Base-by-base conservation (phyloP, 1,140 invertebrate genomes). In the Bombus affinis region DNA sequence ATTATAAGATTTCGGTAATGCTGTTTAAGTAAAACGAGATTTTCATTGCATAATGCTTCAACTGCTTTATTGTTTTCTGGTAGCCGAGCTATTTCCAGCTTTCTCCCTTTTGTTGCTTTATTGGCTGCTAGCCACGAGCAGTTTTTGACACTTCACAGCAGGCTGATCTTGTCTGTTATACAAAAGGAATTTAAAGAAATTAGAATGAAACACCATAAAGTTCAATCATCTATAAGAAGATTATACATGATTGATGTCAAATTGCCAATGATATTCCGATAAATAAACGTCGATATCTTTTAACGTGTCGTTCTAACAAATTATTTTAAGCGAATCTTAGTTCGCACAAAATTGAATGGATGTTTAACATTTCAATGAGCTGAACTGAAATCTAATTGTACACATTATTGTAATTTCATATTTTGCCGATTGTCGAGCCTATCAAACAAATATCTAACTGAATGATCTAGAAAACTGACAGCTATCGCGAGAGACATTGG, bases 71-170 rank as follows among this genome's bases (percentile, higher is more conserved):
- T 80, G 44, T 80, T 80, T 70, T 44, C 53, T 53, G 65, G 18
- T 70, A 37, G 32, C 35, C 22, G 18, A 47, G 42, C 59, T 79
- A 68, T 44, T 44, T 66, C n/a, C 44, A 35, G n/a, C 32, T 80
- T 80, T 53, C 22, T 8, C 59, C 12, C 25, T 65, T 68, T 47
- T 28, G 42, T 70, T 68, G 62, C 32, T 25, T 53, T 42, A 62
- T 80, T 80, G 78, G 78, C 65, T 18, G 42, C 8, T 25, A 57
- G 65, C 65, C 65, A 80, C 25, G 32, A 68, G 15, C 32, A 80
- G 44, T 66, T 66, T 68, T 80, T 70, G 78, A 80, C 65, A 80
- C 65, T 70, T 32, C 15, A 44, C 25, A 39, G 32, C 22, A 39
- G 5, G 37, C 15, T 6, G n/a, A 47, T 37, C 32, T 37, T 53